Evolutionary conservation across 2,113 vertebrate species (phyloP).

Genomic region (Gobius niger): DNA sequence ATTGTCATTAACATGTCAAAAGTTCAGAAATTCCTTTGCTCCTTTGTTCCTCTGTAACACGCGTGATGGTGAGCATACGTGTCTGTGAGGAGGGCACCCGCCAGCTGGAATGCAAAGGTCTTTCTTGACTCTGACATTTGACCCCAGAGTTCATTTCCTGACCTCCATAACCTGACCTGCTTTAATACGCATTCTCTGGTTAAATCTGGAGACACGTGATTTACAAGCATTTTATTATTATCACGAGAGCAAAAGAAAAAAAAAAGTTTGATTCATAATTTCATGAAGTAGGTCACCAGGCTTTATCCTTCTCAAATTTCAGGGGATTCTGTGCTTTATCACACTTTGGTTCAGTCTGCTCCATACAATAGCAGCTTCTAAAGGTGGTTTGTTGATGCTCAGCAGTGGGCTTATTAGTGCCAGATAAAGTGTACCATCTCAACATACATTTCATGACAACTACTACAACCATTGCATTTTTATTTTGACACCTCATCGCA

Average conservation of each 20-base stretch:
- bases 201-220: slow-evolving; percentile 40
- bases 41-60: slow-evolving; percentile 21
- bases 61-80: slow-evolving; percentile 13
- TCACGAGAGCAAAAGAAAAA: neutral
- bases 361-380: slow-evolving; percentile 47
- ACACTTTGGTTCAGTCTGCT: slow-evolving; percentile 8
- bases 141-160: slow-evolving; percentile 56
- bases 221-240: neutral
- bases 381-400: slow-evolving; percentile 35
- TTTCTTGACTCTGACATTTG: slow-evolving; percentile 69
- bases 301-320: slow-evolving; percentile 8
- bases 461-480: no score
- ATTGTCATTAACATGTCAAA: neutral
- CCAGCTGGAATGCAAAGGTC: slow-evolving; percentile 73
- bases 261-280: neutral
- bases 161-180: slow-evolving; percentile 68
- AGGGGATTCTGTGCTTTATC: slow-evolving; percentile 16
- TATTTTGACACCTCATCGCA: no score
- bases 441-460: no score
- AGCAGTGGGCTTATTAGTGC: slow-evolving; percentile 20
- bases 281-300: neutral
- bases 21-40: slow-evolving; percentile 2
- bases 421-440: slow-evolving; percentile 47
- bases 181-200: slow-evolving; percentile 68
- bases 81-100: slow-evolving; percentile 41